Conservation (phyloP, 2,888 invertebrate species). For the Selenia dentaria region DNA sequence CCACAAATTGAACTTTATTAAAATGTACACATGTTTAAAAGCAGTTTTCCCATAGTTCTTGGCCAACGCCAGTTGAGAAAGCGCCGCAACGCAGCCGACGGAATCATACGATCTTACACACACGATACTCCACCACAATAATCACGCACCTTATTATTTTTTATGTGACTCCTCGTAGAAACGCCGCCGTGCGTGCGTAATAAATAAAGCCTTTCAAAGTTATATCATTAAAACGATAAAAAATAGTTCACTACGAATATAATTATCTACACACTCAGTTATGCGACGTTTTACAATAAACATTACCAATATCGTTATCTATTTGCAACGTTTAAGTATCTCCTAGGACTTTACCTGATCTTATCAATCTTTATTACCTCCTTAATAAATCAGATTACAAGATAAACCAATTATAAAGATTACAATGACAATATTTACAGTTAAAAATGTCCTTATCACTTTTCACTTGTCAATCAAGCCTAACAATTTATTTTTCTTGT, state of each 20-base stretch:
- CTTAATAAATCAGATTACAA: slow-evolving; percentile 19
- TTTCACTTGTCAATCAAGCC: slow-evolving; percentile 1
- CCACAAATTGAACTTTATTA: too few relatives aligned
- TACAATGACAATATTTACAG: slow-evolving; percentile 14
- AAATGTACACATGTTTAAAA: slow-evolving; percentile 2
- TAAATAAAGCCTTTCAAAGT: slow-evolving; percentile 15
- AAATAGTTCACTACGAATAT: slow-evolving; percentile 10
- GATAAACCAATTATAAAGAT: slow-evolving; percentile 29
- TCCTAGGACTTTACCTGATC: slow-evolving; percentile 34
- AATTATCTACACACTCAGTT: background rate
- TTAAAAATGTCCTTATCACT: background rate
- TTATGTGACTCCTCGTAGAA: slow-evolving; percentile 65
- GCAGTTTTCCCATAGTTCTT: slow-evolving; percentile 19
- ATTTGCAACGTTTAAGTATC: slow-evolving; percentile 17
- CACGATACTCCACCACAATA: slow-evolving; percentile 49
- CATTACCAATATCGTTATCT: slow-evolving; percentile 15
- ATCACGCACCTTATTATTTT: slow-evolving; percentile 79
- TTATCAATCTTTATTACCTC: slow-evolving; percentile 26
- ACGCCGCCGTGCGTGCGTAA: slow-evolving; percentile 26
- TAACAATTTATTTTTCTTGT: slow-evolving; percentile 41
- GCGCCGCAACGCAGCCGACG: slow-evolving; percentile 48
- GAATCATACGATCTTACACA: slow-evolving; percentile 51
- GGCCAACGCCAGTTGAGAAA: slow-evolving; percentile 62
- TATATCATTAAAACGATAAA: slow-evolving; percentile 11
- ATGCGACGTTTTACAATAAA: slow-evolving; percentile 1